Evolutionary conservation across 2,797 vertebrate genomes (phyloP).

Genomic region (Hippopotamyrus pictus): DNA sequence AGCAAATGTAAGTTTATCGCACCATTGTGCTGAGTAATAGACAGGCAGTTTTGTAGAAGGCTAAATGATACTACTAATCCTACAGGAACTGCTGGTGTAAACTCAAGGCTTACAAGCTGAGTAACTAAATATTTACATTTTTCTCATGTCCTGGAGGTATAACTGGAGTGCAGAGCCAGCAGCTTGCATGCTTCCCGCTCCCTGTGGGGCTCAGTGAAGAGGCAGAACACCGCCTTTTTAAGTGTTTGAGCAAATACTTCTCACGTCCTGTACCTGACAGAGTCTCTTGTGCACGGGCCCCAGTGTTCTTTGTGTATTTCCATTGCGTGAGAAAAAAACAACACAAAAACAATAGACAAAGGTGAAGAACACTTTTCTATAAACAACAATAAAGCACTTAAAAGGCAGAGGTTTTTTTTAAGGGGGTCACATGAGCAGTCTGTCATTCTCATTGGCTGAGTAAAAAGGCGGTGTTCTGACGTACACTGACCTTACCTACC

Average conservation of each 20-base stretch:
- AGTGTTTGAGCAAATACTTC: slow-evolving; percentile 37
- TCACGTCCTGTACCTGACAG: background rate
- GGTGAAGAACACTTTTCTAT: background rate
- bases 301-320: background rate
- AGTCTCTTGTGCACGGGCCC: background rate
- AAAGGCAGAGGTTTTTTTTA: background rate
- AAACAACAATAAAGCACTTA: background rate
- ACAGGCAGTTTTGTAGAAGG: background rate
- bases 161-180: slow-evolving; percentile 45
- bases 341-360: background rate
- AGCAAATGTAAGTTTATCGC: background rate
- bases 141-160: slow-evolving; percentile 52
- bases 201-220: background rate
- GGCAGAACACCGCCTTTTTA: slow-evolving; percentile 42
- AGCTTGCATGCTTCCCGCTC: slow-evolving; percentile 21
- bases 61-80: slow-evolving; percentile 25
- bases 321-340: background rate
- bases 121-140: slow-evolving; percentile 55
- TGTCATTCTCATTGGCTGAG: background rate
- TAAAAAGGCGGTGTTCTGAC: background rate
- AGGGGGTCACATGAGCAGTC: background rate
- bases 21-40: background rate
- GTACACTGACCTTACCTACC: background rate
- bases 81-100: slow-evolving; percentile 42
- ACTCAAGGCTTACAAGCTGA: slow-evolving; percentile 36